Base-by-base conservation (phyloP, 2,797 vertebrate genomes). In the Psittacula derbiana region DNA sequence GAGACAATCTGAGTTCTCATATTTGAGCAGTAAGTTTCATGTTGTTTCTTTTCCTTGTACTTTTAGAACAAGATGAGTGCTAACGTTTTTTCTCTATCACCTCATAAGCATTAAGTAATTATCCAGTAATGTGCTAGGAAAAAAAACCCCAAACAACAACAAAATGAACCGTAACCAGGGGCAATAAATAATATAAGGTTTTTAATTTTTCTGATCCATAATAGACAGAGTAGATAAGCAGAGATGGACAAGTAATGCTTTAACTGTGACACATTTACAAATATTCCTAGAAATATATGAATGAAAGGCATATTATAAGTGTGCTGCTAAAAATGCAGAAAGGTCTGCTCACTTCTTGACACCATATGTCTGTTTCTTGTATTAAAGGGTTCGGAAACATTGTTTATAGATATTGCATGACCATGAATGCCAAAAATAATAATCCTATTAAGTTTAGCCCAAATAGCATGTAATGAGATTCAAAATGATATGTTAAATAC, bases 401-500 rank as follows among this genome's bases (percentile, higher is more conserved):
- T 97, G 95, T 95, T 97, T 96, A 95, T 96, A 60, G 94, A 95
- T 92, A 93, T 91, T 96, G 88, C 84, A 95, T 84, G 82, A 95
- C 95, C 94, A 88, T 85, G 91, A 95, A 96, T 96, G 97, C 97
- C 96, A 97, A 96, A 96, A 95, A 97, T 93, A 97, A 97, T 97
- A 97, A 96, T 97, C 93, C 89, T 92, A 96, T 96, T 96, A 96
- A 93, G 92, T 88, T 94, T 85, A 94, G 95, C 91, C 94, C 96
- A 97, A 97, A 97, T 95, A 97, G 91, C 93, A 94, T 96, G 93
- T 97, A 96, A 96, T 96, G 92, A 97, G 97, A 97, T 96, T 96
- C 94, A 94, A 95, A 96, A 96, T 93, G 96, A 97, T 97, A 97
- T 95, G 95, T 97, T 97, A 97, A 97, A 93, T 96, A 96, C 93